phyloP scores from a whole-genome alignment of 2,797 vertebrate genomes.

The Phrynocephalus vlangalii region DNA sequence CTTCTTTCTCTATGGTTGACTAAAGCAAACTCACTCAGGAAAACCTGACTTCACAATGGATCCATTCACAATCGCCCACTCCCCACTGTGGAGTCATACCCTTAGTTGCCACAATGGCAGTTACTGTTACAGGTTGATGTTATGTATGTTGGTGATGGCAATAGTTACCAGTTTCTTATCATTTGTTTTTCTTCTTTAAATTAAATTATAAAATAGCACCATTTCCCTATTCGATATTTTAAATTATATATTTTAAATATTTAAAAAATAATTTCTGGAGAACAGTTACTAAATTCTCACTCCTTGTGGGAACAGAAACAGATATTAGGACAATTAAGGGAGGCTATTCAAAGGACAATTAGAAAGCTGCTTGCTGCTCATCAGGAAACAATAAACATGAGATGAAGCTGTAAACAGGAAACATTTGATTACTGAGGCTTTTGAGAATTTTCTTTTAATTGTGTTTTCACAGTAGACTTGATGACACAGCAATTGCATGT shows the following conservation, averaged over 20 bases:
- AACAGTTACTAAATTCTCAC: no score
- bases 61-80: no score
- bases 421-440: neutral
- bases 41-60: no score
- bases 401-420: neutral
- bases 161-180: neutral
- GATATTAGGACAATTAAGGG: neutral
- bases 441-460: neutral
- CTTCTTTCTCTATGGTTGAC: no score
- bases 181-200: neutral
- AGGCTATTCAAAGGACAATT: neutral
- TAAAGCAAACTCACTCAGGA: no score
- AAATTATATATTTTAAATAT: no score
- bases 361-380: neutral
- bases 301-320: neutral
- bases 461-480: neutral
- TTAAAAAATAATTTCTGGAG: no score
- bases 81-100: no score
- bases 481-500: no score
- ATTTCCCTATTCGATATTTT: neutral
- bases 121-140: neutral
- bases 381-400: neutral
- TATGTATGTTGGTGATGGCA: neutral
- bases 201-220: neutral
- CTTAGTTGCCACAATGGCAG: neutral